A percentile compares a stretch with the other conserved stretches of the same genome.
Conservation (phyloP, 2,888 invertebrate species). For the Tetragonisca angustula region DNA sequence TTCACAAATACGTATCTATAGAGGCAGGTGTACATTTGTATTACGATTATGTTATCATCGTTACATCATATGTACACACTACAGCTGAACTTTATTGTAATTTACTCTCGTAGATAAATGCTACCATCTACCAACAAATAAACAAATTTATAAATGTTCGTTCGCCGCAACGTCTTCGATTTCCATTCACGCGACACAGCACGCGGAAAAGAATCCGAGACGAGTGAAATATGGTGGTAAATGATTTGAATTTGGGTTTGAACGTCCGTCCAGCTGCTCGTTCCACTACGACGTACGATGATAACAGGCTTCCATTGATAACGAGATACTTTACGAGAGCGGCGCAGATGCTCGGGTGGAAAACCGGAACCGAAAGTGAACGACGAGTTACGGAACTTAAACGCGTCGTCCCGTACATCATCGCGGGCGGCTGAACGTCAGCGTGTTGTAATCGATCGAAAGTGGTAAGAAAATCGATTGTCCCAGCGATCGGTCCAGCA, state of each 20-base stretch:
- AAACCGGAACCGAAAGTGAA: slow-evolving; percentile 43
- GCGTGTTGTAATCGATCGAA: slow-evolving; percentile 51
- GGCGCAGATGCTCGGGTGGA: slow-evolving; percentile 50
- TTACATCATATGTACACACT: no score
- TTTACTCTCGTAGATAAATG: no score
- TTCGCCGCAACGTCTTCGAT: not conserved
- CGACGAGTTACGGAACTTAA: slow-evolving; percentile 54
- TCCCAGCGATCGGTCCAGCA: slow-evolving; percentile 48
- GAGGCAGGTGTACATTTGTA: no score
- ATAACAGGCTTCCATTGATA: not conserved
- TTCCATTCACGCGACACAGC: not conserved
- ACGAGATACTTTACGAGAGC: slow-evolving; percentile 29
- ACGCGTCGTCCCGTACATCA: slow-evolving; percentile 32
- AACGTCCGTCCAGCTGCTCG: slow-evolving; percentile 42
- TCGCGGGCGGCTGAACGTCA: slow-evolving; percentile 55
- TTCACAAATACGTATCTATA: no score
- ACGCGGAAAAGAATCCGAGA: not conserved
- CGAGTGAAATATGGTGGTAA: not conserved
- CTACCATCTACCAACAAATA: no score
- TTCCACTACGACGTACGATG: not conserved
- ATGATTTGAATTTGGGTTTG: slow-evolving; percentile 1
- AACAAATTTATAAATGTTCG: not conserved
- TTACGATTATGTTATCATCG: no score
- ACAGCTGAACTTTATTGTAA: no score
- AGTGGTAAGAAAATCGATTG: slow-evolving; percentile 69